Evolutionary conservation across 1,140 invertebrate species (phyloP).

Genomic region (Melanaphis sacchari): DNA sequence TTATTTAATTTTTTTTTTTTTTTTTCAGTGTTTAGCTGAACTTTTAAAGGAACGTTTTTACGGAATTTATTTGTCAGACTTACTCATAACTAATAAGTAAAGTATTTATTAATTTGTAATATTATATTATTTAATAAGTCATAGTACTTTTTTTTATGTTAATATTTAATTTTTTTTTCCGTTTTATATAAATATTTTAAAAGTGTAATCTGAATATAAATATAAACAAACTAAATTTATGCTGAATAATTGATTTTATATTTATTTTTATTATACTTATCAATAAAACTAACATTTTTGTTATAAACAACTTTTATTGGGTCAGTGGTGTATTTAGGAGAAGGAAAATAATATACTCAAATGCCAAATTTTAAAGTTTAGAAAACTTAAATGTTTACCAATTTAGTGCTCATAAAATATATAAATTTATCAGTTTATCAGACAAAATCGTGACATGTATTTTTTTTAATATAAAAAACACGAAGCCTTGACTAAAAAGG

Average conservation of each 20-base stretch:
- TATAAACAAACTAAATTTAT: neutral
- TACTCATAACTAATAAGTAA: neutral
- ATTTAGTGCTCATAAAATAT: no score
- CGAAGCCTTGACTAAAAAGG: no score
- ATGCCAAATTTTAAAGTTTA: no score
- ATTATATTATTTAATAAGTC: neutral
- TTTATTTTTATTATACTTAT: neutral
- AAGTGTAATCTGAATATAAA: neutral
- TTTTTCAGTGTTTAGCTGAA: neutral
- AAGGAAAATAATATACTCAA: no score
- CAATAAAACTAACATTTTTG: neutral
- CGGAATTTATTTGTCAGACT: neutral
- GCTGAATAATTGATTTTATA: neutral
- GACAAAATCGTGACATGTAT: no score
- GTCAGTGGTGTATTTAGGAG: no score
- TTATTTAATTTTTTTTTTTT: constrained; percentile 4
- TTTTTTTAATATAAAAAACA: no score
- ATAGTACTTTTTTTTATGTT: neutral
- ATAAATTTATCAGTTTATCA: no score
- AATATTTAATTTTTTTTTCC: neutral
- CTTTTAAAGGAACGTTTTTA: neutral
- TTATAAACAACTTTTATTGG: neutral
- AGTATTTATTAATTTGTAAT: neutral
- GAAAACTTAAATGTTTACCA: no score
- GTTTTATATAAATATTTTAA: neutral